Conservation (phyloP, 2,113 vertebrate species). For the Larimichthys crocea region DNA sequence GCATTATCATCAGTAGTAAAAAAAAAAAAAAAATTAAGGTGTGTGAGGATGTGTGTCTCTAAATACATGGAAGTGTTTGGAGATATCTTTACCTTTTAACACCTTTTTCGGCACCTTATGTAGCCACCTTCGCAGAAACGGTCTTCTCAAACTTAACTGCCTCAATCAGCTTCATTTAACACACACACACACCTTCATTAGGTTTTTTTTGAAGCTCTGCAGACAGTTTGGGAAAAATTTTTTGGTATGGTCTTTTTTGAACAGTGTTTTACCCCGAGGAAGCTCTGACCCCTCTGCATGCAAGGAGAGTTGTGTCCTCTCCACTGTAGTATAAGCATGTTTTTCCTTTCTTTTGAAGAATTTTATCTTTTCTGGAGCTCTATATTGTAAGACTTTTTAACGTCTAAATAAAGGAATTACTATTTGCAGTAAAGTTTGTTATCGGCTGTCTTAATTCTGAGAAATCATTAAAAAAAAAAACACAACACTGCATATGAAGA, state of each 20-base stretch:
- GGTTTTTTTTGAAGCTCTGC: slow-evolving; percentile 35
- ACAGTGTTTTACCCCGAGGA: slow-evolving; percentile 79
- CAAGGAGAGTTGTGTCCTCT: slow-evolving; percentile 81
- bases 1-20: slow-evolving; percentile 55
- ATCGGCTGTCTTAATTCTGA: not conserved
- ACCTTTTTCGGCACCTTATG: slow-evolving; percentile 56
- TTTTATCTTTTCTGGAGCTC: slow-evolving; percentile 90
- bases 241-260: slow-evolving; percentile 56
- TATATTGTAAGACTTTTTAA: slow-evolving; percentile 92
- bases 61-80: slow-evolving; percentile 36
- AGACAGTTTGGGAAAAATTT: slow-evolving; percentile 55
- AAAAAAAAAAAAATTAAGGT: slow-evolving; percentile 23
- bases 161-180: slow-evolving; percentile 68
- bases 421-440: slow-evolving; percentile 85
- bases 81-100: slow-evolving; percentile 47
- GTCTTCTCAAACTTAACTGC: slow-evolving; percentile 42
- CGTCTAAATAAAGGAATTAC: slow-evolving; percentile 88
- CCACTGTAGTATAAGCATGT: slow-evolving; percentile 86
- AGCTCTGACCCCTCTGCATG: slow-evolving; percentile 83
- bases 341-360: slow-evolving; percentile 85
- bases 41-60: slow-evolving; percentile 41
- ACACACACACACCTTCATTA: slow-evolving; percentile 13
- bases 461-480: not conserved
- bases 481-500: not conserved
- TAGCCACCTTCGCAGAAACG: slow-evolving; percentile 52